Percentiles rank a stretch among this genome's conserved stretches.
phyloP scores from a whole-genome alignment of 2,797 vertebrate genomes.

The Chaetophractus vellerosus region DNA sequence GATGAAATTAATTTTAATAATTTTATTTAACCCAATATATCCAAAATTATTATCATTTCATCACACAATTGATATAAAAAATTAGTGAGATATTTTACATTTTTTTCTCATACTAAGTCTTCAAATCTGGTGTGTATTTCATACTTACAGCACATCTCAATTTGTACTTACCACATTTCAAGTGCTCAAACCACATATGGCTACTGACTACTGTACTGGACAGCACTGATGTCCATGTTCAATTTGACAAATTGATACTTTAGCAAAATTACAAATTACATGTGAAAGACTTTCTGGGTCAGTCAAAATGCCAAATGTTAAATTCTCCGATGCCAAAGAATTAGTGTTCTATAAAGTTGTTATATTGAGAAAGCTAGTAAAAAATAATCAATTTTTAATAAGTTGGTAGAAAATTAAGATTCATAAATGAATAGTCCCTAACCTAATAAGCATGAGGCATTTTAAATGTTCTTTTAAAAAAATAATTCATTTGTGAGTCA shows the following conservation, averaged over 20 bases:
- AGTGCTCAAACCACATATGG: background rate
- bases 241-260: conserved; percentile 19
- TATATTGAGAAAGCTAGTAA: conserved; percentile 36
- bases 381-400: conserved; percentile 59
- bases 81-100: conserved; percentile 53
- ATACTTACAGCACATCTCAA: background rate
- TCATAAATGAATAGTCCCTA: background rate
- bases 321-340: background rate
- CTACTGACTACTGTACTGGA: background rate
- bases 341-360: conserved; percentile 10
- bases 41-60: conserved; percentile 33
- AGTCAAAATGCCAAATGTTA: conserved; percentile 49
- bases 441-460: conserved; percentile 33
- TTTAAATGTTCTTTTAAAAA: conserved; percentile 62
- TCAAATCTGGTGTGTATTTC: conserved; percentile 12
- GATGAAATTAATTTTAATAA: background rate
- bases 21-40: background rate
- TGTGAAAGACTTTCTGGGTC: conserved; percentile 28
- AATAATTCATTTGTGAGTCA: conserved; percentile 33
- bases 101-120: conserved; percentile 34
- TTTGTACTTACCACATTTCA: background rate
- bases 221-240: background rate
- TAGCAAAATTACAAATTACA: conserved; percentile 63
- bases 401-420: conserved; percentile 24
- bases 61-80: conserved; percentile 29